Conservation (phyloP, 2,797 vertebrate genomes). For the Phrynocephalus guinanensis region DNA sequence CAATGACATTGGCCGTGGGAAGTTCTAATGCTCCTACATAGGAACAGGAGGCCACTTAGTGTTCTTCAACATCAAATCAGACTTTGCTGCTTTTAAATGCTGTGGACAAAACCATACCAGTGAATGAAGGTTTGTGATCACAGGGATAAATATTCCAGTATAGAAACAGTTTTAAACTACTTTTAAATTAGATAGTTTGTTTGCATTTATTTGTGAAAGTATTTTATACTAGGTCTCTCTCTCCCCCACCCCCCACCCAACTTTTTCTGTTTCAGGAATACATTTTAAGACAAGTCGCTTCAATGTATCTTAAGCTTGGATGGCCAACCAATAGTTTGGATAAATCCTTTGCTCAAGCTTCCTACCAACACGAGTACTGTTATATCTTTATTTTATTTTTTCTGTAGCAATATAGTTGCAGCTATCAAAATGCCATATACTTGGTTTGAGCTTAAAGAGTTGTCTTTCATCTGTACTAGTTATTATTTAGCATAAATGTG, state of each 20-base stretch:
- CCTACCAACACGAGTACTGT: conserved; percentile 93
- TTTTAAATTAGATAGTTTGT: conserved; percentile 18
- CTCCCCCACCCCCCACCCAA: background rate
- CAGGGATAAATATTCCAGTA: background rate
- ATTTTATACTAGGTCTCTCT: conserved; percentile 42
- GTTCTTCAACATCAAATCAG: background rate
- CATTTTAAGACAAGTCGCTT: conserved; percentile 93
- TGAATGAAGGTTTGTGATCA: background rate
- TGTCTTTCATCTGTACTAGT: conserved; percentile 40
- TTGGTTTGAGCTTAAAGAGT: conserved; percentile 28
- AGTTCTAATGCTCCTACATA: background rate
- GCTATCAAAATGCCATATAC: background rate
- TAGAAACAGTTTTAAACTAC: background rate
- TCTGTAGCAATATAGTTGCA: conserved; percentile 33
- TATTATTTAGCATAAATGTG: background rate
- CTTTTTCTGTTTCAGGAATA: conserved; percentile 84
- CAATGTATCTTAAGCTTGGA: conserved; percentile 93
- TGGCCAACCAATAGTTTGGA: conserved; percentile 88
- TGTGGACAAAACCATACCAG: background rate
- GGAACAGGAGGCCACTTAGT: background rate
- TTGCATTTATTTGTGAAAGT: conserved; percentile 38
- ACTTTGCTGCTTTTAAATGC: background rate
- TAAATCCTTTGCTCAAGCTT: conserved; percentile 87
- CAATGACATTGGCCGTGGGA: background rate
- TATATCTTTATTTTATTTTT: conserved; percentile 26